Evolutionary conservation across 1,140 invertebrate genomes (phyloP).

Genomic region (Temnothorax longispinosus): DNA sequence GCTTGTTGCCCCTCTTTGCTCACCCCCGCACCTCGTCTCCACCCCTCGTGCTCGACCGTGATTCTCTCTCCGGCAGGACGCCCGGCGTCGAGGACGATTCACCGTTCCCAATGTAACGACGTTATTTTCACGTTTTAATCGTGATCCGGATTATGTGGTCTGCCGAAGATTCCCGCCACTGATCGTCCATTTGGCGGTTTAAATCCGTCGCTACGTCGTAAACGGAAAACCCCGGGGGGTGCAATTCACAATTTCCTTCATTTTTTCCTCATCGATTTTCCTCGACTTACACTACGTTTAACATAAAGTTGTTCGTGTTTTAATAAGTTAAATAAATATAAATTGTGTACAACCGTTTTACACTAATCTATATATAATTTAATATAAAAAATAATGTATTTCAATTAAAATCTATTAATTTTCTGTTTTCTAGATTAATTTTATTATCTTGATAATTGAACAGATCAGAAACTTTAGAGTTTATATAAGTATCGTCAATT

Average conservation of each 20-base stretch:
- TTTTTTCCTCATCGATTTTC: not conserved
- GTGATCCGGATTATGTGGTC: constrained; percentile 51
- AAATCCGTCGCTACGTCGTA: constrained; percentile 28
- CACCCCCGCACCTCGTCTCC: constrained; percentile 50
- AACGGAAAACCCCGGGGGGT: constrained; percentile 4
- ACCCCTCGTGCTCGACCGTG: constrained; percentile 52
- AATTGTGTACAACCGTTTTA: not conserved
- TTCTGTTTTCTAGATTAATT: not conserved
- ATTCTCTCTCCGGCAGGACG: constrained; percentile 49
- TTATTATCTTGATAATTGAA: not conserved
- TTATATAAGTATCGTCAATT: not conserved
- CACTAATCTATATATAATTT: not conserved
- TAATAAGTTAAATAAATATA: not conserved
- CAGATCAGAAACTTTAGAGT: not conserved
- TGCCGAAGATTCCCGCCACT: not conserved
- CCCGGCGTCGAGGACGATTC: constrained; percentile 54
- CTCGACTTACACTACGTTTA: not conserved
- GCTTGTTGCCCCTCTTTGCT: constrained; percentile 51
- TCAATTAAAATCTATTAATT: not conserved
- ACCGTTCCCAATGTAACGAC: constrained; percentile 60
- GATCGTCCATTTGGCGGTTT: constrained; percentile 49
- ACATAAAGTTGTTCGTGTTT: not conserved
- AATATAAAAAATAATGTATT: not conserved
- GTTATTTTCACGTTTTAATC: constrained; percentile 72
- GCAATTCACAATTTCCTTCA: constrained; percentile 8